A percentile compares a stretch with the other conserved stretches of the same genome.
Evolutionary conservation across 2,113 vertebrate genomes (phyloP).

Genomic region (Odocoileus virginianus): DNA sequence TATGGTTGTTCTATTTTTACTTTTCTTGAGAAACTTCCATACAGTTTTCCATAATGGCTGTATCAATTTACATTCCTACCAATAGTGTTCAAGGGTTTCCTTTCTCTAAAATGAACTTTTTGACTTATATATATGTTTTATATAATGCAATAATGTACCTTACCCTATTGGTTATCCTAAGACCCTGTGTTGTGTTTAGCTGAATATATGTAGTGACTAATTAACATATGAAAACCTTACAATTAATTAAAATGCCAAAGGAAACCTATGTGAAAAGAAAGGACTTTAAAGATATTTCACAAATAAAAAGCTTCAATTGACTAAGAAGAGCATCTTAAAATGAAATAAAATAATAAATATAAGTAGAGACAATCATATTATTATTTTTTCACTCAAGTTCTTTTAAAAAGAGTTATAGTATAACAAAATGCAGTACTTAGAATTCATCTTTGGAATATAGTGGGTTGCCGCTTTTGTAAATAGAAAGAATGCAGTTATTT

Average conservation of each 20-base stretch:
- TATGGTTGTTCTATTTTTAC: neutral
- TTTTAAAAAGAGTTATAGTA: neutral
- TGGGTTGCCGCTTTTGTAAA: neutral
- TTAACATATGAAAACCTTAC: neutral
- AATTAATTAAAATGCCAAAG: neutral
- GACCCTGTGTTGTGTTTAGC: neutral
- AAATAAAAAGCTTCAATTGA: neutral
- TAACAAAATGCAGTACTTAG: neutral
- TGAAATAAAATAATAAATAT: neutral
- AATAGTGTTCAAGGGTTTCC: neutral
- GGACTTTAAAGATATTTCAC: neutral
- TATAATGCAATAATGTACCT: neutral
- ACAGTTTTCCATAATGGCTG: neutral
- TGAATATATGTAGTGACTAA: neutral
- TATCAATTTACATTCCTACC: neutral
- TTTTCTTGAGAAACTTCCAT: neutral
- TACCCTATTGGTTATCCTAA: neutral
- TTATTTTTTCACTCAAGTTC: neutral
- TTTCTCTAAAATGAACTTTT: neutral
- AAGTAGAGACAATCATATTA: neutral
- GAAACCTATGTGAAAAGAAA: neutral
- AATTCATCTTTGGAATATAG: neutral
- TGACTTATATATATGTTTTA: neutral
- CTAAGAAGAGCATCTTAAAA: neutral
- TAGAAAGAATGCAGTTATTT: neutral